phyloP scores from a whole-genome alignment of 2,888 invertebrate genomes.

The Brachypterus glaber region DNA sequence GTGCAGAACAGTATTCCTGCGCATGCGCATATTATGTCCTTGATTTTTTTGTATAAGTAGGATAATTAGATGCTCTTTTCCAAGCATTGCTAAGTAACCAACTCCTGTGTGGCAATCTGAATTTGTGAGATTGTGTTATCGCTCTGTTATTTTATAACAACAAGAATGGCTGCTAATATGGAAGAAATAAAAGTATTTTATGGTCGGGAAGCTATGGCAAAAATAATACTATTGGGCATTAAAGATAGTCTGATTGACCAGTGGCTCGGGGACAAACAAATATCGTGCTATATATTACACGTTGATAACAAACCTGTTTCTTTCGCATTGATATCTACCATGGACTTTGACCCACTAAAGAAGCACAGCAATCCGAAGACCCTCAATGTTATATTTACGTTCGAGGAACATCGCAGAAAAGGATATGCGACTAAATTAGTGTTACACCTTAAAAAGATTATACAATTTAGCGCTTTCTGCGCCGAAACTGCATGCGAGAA shows the following conservation, averaged over 20 bases:
- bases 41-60: too few species aligned
- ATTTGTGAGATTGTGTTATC: too few species aligned
- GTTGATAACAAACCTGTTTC: not conserved
- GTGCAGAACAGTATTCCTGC: too few species aligned
- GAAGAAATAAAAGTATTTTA: not conserved
- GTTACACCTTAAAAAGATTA: not conserved
- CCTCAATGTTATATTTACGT: not conserved
- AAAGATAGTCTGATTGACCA: not conserved
- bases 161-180: too few species aligned
- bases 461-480: not conserved
- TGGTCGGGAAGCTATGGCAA: not conserved
- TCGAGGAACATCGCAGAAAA: not conserved
- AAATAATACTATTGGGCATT: not conserved
- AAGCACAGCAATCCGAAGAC: not conserved
- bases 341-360: not conserved
- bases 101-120: too few species aligned
- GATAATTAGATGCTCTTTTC: too few species aligned
- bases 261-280: not conserved
- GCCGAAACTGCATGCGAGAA: not conserved
- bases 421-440: not conserved
- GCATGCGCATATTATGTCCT: too few species aligned
- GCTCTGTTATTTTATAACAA: too few species aligned
- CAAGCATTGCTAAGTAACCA: too few species aligned
- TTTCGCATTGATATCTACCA: not conserved
- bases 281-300: not conserved